Evolutionary conservation across 1,140 invertebrate species (phyloP).

Genomic region (Papilio dardanus): DNA sequence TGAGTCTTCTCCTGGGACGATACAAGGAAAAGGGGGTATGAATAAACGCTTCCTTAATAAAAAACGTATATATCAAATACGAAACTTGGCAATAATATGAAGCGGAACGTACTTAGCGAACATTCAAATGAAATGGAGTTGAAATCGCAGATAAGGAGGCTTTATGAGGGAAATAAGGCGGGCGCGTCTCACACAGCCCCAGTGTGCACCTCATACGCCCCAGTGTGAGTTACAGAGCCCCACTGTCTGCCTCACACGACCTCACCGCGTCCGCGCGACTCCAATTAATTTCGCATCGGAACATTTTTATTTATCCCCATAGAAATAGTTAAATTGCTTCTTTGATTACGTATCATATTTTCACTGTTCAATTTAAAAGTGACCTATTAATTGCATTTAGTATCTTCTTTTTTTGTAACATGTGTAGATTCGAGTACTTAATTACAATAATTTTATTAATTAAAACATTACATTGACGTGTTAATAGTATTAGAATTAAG

Average conservation of each 20-base stretch:
- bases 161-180: conserved; percentile 63
- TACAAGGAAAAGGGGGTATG: conserved; percentile 24
- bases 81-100: conserved; percentile 41
- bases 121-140: conserved; percentile 73
- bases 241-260: conserved; percentile 22
- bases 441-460: not conserved
- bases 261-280: conserved; percentile 12
- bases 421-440: not conserved
- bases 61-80: conserved; percentile 34
- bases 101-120: conserved; percentile 54
- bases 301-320: conserved; percentile 27
- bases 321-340: conserved; percentile 30
- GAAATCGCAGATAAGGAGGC: conserved; percentile 71
- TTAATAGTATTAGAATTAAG: not conserved
- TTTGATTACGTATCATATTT: conserved; percentile 22
- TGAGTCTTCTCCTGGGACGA: not conserved
- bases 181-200: conserved; percentile 27
- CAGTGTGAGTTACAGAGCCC: no score
- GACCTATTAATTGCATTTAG: no score
- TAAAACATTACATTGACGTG: not conserved
- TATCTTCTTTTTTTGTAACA: no score
- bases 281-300: conserved; percentile 26
- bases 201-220: not conserved
- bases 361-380: not conserved
- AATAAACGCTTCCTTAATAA: conserved; percentile 46